Evolutionary conservation across 2,888 invertebrate species (phyloP).

Genomic region (Tenthredo distinguenda): DNA sequence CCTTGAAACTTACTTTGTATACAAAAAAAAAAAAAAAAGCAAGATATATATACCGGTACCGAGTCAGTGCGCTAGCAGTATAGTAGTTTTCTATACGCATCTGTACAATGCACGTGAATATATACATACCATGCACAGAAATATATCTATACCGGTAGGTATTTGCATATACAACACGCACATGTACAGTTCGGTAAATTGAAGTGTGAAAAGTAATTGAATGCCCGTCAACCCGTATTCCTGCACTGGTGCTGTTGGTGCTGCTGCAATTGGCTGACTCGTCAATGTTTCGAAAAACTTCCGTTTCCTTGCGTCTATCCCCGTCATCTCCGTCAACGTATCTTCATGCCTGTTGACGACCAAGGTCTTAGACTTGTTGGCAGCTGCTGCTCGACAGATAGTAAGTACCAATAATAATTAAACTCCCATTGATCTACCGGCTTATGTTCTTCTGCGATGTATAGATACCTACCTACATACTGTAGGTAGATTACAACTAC

Average conservation of each 20-base stretch:
- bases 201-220: background rate
- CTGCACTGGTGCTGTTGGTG: background rate
- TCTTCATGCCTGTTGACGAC: background rate
- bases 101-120: slow-evolving; percentile 1
- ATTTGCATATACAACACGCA: slow-evolving; percentile 63
- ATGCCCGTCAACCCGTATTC: background rate
- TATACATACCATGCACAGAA: slow-evolving; percentile 20
- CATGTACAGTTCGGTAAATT: background rate
- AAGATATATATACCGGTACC: background rate
- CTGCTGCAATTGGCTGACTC: background rate
- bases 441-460: background rate
- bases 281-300: background rate
- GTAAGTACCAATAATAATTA: background rate
- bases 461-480: background rate
- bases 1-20: background rate
- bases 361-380: background rate
- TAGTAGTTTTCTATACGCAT: background rate
- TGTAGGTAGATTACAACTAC: background rate
- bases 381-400: background rate
- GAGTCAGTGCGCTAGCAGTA: background rate
- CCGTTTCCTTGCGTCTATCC: background rate
- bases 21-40: too few species aligned
- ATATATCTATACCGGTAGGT: slow-evolving; percentile 36
- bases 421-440: background rate
- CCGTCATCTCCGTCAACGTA: background rate